Base-by-base conservation (phyloP, 1,140 invertebrate genomes). In the Microplitis demolitor region DNA sequence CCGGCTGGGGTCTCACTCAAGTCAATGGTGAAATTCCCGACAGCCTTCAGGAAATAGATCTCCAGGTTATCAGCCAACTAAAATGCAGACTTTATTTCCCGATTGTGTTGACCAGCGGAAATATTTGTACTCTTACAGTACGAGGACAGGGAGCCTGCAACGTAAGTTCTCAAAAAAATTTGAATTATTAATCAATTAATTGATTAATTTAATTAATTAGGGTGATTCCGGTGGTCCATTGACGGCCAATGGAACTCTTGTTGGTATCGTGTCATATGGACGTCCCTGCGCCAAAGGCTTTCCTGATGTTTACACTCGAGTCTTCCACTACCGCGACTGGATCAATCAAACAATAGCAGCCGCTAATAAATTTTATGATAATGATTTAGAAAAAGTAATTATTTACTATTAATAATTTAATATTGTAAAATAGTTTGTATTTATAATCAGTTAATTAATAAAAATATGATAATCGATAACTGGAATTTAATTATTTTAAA, bases 211-310 rank as follows among this genome's bases (percentile, higher is more conserved):
- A 9, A 6, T 67, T 11, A 60, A 39, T 31, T 77, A 89, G 88
- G 89, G 89, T 66, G 89, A 90, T 80, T 88, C 85, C 37, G 89
- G 89, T 68, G 85, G 86, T 35, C 87, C 89, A 0, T 76, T 90
- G 37, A 81, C 87, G 0, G 78, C 79, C 13, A 66, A 76, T 63
- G 78, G 78, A 62, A 77, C 83, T 66, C 73, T 87, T n/a, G 74
- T 89, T 66, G 90, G 90, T 9, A 84, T 90, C 9, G 89, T 89
- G 1, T 90, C 89, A 0, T 91, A 89, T 82, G 89, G 90, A 5
- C 79, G 87, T 11, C 89, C 89, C 4, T 91, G 90, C 77, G 90
- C 88, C 4, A 76, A 72, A 8, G 88, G 88, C 4, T 86, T 85
- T 24, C 90, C 89, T 33, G 90, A 90, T 78, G 88, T 90, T 71